phyloP scores from a whole-genome alignment of 2,888 invertebrate species.

The Aquatica leii region DNA sequence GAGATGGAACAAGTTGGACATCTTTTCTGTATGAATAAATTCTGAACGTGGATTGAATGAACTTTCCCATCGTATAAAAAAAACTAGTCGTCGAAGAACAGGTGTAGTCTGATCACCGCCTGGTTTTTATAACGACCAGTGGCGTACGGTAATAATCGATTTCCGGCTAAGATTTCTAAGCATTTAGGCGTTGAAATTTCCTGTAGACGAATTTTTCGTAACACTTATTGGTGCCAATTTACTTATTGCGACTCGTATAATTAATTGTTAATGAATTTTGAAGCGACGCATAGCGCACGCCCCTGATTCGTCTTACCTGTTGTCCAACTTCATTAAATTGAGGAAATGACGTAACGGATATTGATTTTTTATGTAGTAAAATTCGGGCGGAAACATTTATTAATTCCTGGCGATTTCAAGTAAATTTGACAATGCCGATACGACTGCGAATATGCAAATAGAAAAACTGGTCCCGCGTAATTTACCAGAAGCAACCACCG shows the following conservation, averaged over 20 bases:
- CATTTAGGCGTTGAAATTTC: not conserved
- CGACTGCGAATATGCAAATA: not conserved
- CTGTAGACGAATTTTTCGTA: too few relatives aligned
- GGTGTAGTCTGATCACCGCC: constrained; percentile 52
- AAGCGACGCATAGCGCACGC: too few relatives aligned
- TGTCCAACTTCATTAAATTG: constrained; percentile 20
- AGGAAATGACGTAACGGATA: constrained; percentile 35
- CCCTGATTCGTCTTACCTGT: constrained; percentile 9
- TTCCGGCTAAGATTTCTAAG: not conserved
- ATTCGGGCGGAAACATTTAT: constrained; percentile 14
- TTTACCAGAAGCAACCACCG: constrained; percentile 16
- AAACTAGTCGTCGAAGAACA: constrained; percentile 51
- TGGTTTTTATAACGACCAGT: constrained; percentile 40
- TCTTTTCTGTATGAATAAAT: constrained; percentile 44
- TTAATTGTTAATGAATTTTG: not conserved
- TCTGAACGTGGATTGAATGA: constrained; percentile 49
- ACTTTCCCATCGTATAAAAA: constrained; percentile 51
- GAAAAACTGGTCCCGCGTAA: constrained; percentile 7
- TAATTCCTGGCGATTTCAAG: not conserved
- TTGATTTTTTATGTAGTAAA: constrained; percentile 15
- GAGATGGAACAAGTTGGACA: constrained; percentile 14
- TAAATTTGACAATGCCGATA: too few relatives aligned
- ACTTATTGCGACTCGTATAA: too few relatives aligned
- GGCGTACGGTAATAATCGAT: constrained; percentile 27
- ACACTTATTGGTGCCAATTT: too few relatives aligned